Percentiles rank a stretch among this genome's conserved stretches.
Conservation (phyloP, 2,797 vertebrate species). For the Hippopotamyrus pictus region DNA sequence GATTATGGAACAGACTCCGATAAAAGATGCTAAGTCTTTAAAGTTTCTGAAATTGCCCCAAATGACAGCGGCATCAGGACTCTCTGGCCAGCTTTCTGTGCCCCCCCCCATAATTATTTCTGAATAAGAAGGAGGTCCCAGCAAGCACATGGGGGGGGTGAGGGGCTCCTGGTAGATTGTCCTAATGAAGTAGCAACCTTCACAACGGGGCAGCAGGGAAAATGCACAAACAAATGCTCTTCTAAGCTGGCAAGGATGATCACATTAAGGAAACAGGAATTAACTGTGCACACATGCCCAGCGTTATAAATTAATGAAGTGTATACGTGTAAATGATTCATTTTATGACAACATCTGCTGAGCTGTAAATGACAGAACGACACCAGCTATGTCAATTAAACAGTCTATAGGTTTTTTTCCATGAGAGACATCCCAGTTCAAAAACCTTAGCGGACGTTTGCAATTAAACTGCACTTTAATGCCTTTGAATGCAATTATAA, state of each 20-base stretch:
- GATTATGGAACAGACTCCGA: neutral
- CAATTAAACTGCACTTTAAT: neutral
- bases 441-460: neutral
- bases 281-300: neutral
- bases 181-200: neutral
- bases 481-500: neutral
- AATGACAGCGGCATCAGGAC: neutral
- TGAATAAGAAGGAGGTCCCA: neutral
- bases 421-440: neutral
- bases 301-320: neutral
- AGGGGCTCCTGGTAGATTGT: neutral
- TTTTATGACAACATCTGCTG: neutral
- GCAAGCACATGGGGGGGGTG: neutral
- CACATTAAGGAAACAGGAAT: neutral
- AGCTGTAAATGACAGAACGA: neutral
- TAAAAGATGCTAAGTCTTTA: neutral
- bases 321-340: neutral
- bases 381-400: neutral
- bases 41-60: neutral
- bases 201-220: neutral
- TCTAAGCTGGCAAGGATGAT: neutral
- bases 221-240: neutral
- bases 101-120: neutral
- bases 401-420: neutral
- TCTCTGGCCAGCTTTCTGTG: neutral